These are phyloP conservation scores for Tiaroga cobitis DNA, from an alignment of 2,797 vertebrate species.

Conservation along the genomic window DNA sequence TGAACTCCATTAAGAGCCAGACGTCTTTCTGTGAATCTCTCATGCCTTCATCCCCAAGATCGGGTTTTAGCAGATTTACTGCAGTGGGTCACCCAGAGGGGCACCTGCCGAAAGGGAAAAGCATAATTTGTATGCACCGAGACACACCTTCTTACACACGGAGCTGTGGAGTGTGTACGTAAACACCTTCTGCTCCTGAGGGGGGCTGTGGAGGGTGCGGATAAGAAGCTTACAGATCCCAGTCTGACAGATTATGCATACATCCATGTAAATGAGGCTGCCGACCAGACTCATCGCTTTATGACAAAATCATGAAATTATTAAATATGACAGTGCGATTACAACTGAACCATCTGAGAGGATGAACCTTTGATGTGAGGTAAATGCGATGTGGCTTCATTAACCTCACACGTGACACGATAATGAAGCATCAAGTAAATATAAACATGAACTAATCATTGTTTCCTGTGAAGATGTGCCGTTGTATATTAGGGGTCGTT, in stretches of 20 bases:
- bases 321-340: conserved; percentile 26
- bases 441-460: background rate
- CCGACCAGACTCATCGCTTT: conserved; percentile 6
- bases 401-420: background rate
- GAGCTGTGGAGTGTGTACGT: conserved; percentile 43
- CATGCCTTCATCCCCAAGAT: conserved; percentile 33
- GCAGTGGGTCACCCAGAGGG: conserved; percentile 38
- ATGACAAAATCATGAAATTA: conserved; percentile 19
- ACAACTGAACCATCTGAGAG: background rate
- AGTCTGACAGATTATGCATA: conserved; percentile 51
- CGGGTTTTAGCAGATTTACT: conserved; percentile 46
- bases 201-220: conserved; percentile 38
- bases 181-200: conserved; percentile 52
- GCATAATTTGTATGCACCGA: conserved; percentile 53
- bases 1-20: conserved; percentile 34
- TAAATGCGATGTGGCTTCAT: background rate
- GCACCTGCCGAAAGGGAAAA: conserved; percentile 51
- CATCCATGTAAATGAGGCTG: conserved; percentile 43
- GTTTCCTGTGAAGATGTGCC: background rate
- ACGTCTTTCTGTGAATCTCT: conserved; percentile 1
- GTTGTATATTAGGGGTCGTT: background rate
- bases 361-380: conserved; percentile 11
- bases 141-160: conserved; percentile 24
- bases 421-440: background rate
- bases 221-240: conserved; percentile 56